Conservation (phyloP, 2,113 vertebrate species). For the Tautogolabrus adspersus region DNA sequence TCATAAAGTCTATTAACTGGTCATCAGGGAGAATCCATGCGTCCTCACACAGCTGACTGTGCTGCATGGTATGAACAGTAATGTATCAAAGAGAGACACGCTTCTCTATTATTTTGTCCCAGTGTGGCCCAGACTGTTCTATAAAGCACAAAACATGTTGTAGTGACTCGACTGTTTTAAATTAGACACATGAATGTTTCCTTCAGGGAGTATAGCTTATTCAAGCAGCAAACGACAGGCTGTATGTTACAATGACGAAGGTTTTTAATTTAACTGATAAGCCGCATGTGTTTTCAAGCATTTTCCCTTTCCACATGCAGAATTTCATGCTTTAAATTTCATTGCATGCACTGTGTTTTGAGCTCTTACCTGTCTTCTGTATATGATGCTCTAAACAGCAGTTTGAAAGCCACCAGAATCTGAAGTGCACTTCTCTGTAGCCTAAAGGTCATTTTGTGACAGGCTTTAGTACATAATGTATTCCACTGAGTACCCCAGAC, state of each 20-base stretch:
- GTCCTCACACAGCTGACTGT: no score
- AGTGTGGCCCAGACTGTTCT: background rate
- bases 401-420: constrained; percentile 13
- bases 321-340: background rate
- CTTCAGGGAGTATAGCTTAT: background rate
- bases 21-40: no score
- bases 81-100: background rate
- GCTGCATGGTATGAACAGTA: no score
- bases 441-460: constrained; percentile 46
- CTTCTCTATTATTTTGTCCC: background rate
- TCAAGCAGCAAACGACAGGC: background rate
- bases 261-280: background rate
- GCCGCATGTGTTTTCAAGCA: background rate
- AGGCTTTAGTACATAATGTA: constrained; percentile 31
- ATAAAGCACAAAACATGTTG: background rate
- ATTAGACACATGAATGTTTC: constrained; percentile 14
- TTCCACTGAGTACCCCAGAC: constrained; percentile 19
- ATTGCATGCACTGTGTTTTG: background rate
- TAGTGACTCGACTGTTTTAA: background rate
- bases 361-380: background rate
- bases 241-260: background rate
- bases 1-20: no score
- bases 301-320: background rate
- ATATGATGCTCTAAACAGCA: background rate
- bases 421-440: constrained; percentile 34